Evolutionary conservation across 2,797 vertebrate genomes (phyloP).

Genomic region (Syngnathus acus): DNA sequence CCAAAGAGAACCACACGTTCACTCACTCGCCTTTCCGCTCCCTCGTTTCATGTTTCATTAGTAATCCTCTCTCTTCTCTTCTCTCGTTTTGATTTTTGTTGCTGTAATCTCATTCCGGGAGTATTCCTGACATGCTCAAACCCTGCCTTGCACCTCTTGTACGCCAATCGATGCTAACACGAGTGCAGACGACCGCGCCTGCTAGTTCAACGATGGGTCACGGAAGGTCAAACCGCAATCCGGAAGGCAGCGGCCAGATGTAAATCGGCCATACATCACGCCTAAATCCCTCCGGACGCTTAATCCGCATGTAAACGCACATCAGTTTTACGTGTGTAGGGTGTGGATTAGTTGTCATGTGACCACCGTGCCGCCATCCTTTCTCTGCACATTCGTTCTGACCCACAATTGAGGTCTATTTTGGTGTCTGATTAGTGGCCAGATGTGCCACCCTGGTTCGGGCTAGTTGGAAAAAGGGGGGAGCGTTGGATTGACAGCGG

Average conservation of each 20-base stretch:
- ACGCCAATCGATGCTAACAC: conserved; percentile 3
- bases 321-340: conserved; percentile 2
- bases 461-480: conserved; percentile 30
- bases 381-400: conserved; percentile 41
- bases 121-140: conserved; percentile 4
- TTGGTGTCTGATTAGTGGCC: conserved; percentile 59
- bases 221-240: conserved; percentile 33
- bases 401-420: conserved; percentile 60
- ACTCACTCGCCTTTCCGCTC: background rate
- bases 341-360: conserved; percentile 33
- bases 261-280: conserved; percentile 13
- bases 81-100: conserved; percentile 8
- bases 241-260: conserved; percentile 22
- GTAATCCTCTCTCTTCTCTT: conserved; percentile 15
- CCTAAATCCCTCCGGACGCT: conserved; percentile 32
- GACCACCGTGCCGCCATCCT: conserved; percentile 19
- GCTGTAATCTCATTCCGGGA: background rate
- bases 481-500: conserved; percentile 20
- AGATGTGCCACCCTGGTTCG: conserved; percentile 59
- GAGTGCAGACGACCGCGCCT: background rate
- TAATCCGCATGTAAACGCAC: conserved; percentile 8
- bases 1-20: background rate
- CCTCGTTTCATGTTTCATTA: conserved; percentile 11
- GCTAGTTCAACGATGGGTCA: conserved; percentile 22
- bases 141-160: conserved; percentile 1